Conservation (phyloP, 2,888 invertebrate genomes). For the Acrobasis suavella region DNA sequence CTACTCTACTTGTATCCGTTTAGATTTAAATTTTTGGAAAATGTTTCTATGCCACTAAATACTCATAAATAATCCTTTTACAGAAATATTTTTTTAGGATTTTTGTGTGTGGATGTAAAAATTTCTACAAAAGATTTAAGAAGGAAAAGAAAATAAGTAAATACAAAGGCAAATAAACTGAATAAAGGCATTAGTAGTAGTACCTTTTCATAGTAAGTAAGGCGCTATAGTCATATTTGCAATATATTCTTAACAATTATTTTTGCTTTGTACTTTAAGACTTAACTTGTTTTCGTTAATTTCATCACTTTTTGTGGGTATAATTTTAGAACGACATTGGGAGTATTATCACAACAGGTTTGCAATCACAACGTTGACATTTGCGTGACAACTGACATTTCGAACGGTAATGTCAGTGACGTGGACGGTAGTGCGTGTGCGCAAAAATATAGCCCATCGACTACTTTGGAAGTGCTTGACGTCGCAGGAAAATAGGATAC, state of each 20-base stretch:
- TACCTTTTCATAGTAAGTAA: too few relatives aligned
- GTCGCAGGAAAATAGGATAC: background rate
- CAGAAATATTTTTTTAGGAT: too few relatives aligned
- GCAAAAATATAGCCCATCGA: constrained; percentile 22
- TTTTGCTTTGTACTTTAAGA: background rate
- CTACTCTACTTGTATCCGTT: too few relatives aligned
- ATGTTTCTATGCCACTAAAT: too few relatives aligned
- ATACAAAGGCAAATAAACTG: too few relatives aligned
- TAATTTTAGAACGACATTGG: constrained; percentile 26
- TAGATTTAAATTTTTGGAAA: too few relatives aligned
- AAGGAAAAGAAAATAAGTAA: background rate
- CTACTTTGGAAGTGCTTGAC: background rate
- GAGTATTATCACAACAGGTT: constrained; percentile 27
- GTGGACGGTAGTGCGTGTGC: constrained; percentile 41
- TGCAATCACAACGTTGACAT: constrained; percentile 54
- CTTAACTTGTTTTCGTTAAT: background rate
- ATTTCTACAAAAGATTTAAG: background rate
- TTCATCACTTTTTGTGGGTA: background rate
- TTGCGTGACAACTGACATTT: constrained; percentile 76
- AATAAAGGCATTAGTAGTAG: too few relatives aligned
- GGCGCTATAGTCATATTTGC: too few relatives aligned
- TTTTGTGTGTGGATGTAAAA: too few relatives aligned
- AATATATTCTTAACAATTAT: background rate
- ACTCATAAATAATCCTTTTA: too few relatives aligned
- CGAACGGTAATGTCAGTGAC: constrained; percentile 49